Conservation (phyloP, 2,113 vertebrate species). For the Oryctolagus cuniculus region DNA sequence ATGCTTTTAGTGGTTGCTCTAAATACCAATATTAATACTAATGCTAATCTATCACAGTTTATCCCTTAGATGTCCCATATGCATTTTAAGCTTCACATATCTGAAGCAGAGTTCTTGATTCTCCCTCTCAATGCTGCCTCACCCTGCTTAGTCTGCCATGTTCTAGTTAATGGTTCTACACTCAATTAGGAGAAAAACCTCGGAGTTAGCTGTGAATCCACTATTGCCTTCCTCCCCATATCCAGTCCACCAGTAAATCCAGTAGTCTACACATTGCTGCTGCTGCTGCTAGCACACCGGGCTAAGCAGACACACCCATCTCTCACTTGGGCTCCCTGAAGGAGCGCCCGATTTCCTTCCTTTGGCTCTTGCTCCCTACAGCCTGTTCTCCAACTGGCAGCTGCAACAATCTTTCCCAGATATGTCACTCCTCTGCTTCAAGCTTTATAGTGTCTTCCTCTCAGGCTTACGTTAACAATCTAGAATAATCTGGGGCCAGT, state of each 20-base stretch:
- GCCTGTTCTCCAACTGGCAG: no score
- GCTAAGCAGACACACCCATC: not conserved
- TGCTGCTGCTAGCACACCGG: not conserved
- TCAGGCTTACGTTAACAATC: no score
- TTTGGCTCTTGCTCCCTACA: no score
- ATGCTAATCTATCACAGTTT: not conserved
- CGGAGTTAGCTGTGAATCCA: not conserved
- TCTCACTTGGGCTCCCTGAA: no score
- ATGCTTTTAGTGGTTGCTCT: not conserved
- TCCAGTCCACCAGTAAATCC: not conserved
- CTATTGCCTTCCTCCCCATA: not conserved
- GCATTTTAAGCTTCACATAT: not conserved
- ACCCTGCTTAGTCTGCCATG: not conserved
- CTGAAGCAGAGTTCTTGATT: not conserved
- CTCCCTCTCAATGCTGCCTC: not conserved
- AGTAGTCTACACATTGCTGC: not conserved
- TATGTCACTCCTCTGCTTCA: no score
- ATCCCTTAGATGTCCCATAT: not conserved
- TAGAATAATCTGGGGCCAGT: no score
- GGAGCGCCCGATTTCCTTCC: no score
- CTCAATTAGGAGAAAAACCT: not conserved
- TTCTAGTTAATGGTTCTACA: not conserved
- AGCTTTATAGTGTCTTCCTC: no score
- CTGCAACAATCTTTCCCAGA: no score
- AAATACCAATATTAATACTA: no score